A percentile compares a stretch with the other conserved stretches of the same genome.
Conservation (phyloP, 2,113 vertebrate species). For the Heptranchias perlo region DNA sequence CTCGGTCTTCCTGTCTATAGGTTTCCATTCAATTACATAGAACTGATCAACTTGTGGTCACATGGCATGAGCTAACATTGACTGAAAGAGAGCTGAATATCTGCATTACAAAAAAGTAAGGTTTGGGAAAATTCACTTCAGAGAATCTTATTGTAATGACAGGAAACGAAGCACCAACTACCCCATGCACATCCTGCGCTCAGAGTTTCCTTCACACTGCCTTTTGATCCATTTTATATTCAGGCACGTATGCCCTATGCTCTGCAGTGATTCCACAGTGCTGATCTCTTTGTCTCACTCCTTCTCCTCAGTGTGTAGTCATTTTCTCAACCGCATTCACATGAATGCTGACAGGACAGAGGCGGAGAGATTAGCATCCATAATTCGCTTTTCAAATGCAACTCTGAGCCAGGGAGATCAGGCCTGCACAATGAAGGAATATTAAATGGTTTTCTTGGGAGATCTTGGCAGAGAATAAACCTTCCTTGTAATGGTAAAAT, state of each 20-base stretch:
- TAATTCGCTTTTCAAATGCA: constrained; percentile 21
- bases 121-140: not conserved
- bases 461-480: constrained; percentile 31
- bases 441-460: not conserved
- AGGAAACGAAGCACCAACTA: not conserved
- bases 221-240: not conserved
- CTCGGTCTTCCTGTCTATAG: not conserved
- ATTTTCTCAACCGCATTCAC: constrained; percentile 18
- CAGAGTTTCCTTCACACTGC: not conserved
- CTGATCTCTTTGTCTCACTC: constrained; percentile 25
- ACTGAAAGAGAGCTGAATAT: not conserved
- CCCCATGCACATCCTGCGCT: not conserved
- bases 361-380: constrained; percentile 13
- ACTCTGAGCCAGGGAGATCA: not conserved
- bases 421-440: not conserved
- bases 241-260: not conserved
- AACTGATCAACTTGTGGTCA: not conserved
- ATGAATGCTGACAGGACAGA: constrained; percentile 8
- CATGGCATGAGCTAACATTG: not conserved
- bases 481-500: constrained; percentile 32
- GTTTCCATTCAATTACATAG: not conserved
- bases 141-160: not conserved
- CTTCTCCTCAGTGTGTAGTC: not conserved
- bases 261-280: not conserved
- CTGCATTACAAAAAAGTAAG: not conserved